These are phyloP conservation scores for Aurelia aurita DNA, from an alignment of 30 jellyfish, hydroid and myxozoan genomes.

Conservation along the genomic window DNA sequence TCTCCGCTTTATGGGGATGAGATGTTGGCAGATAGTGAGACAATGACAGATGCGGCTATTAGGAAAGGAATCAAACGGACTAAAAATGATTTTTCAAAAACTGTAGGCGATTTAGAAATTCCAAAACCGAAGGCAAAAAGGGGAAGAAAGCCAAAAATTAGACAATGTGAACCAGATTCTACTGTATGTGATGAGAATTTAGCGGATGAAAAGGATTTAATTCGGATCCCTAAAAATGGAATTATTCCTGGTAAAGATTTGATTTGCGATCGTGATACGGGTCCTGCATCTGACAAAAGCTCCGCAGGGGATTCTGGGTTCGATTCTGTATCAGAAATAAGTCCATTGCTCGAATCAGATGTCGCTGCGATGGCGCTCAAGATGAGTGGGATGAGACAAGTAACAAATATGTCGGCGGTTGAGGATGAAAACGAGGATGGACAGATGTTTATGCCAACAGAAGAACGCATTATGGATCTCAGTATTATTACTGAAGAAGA, in stretches of 20 bases:
- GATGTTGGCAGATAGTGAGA: too few species aligned
- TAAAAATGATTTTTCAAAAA: not conserved
- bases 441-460: constrained; percentile 4
- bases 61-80: not conserved
- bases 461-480: constrained; percentile 32
- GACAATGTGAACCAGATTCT: constrained; percentile 60
- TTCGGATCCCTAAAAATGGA: constrained; percentile 24
- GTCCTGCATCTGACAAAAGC: constrained; percentile 71
- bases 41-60: not conserved
- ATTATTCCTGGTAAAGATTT: constrained; percentile 21
- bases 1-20: not conserved
- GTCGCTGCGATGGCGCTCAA: constrained; percentile 15
- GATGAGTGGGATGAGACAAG: constrained; percentile 13
- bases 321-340: constrained; percentile 63
- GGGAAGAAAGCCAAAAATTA: constrained; percentile 54
- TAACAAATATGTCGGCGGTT: not conserved
- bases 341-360: constrained; percentile 65
- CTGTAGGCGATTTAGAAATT: not conserved
- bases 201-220: constrained; percentile 19
- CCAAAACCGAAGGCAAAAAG: constrained; percentile 36
- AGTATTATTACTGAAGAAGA: constrained; percentile 54
- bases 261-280: constrained; percentile 42
- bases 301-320: constrained; percentile 70
- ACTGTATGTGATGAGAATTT: constrained; percentile 49
- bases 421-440: constrained; percentile 45